Evolutionary conservation across 2,888 invertebrate genomes (phyloP), one percentile per base, ranked within the genome.

Genomic region (Drepanosiphum platanoidis): DNA sequence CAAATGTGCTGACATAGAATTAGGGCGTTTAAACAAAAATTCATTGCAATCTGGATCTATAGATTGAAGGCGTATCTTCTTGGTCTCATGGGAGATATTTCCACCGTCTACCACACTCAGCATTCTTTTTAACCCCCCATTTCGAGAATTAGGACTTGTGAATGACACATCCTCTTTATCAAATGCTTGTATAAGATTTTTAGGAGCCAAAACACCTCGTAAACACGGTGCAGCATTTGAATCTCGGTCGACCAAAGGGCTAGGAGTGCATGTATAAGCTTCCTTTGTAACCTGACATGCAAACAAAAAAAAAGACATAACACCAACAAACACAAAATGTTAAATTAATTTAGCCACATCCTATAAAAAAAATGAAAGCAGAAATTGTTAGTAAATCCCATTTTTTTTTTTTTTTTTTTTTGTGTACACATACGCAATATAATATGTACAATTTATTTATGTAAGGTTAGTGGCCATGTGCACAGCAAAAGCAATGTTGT

Each of bases 241-340:
- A 66, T 84, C 84, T 58, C 84, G 77, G 42, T 77, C 75, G 3
- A 34, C 68, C 77, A 84, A 77, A 77, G 75, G 84, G 39, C 75
- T 84, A 84, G 75, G 70, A 52, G 46, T 34, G 36, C 39, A 81
- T 34, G 81, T 36, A 71, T 52, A 81, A 75, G 77, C 66, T 84
- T 84, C 84, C 58, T 84, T 84, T 70, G 84, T 77, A 36, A 84
- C 84, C 84, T 84, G n/a, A 58, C 84, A 84, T 84, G 77, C 84
- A 84, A 84, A 84, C 27, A 82, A 71, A 61, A n/a, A 61, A 74
- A 68, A 84, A 72, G 34, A 46, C 74, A 39, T 68, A 77, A 84
- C 68, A 84, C 84, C 84, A 84, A 75, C 74, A 77, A 39, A 83
- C 74, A 66, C 42, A 75, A 72, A 42, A 83, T 46, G 61, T 75